Percentiles rank a stretch among this genome's conserved stretches.
Evolutionary conservation across 2,888 invertebrate genomes (phyloP).

Genomic region (Itoplectis maculator): DNA sequence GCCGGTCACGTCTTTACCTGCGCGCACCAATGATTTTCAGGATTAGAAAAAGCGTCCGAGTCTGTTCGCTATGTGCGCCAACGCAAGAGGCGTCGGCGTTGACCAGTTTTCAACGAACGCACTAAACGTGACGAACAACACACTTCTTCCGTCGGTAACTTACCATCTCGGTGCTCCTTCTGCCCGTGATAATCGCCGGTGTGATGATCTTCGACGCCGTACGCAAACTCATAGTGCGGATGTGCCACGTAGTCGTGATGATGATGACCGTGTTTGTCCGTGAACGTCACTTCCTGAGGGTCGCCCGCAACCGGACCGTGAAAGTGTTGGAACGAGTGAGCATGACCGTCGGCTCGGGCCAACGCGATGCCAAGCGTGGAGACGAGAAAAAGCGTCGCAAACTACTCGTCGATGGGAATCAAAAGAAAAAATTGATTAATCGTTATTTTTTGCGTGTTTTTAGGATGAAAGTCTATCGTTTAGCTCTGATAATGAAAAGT

Average conservation of each 20-base stretch:
- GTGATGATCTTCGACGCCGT: constrained; percentile 81
- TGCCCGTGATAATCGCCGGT: constrained; percentile 84
- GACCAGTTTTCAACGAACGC: no score
- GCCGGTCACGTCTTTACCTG: constrained; percentile 91
- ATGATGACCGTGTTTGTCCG: constrained; percentile 81
- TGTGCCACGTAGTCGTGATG: constrained; percentile 83
- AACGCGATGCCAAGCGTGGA: constrained; percentile 51
- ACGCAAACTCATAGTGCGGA: constrained; percentile 81
- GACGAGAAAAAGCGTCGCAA: constrained; percentile 45
- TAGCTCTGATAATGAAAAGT: no score
- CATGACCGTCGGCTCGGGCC: constrained; percentile 73
- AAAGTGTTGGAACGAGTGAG: constrained; percentile 83
- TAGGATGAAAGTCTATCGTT: no score
- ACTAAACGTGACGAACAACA: no score
- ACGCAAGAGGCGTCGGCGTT: no score
- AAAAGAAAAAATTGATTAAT: constrained; percentile 2
- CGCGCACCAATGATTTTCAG: constrained; percentile 83
- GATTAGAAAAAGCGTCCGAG: background rate
- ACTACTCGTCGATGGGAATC: constrained; percentile 25
- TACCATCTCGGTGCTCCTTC: constrained; percentile 84
- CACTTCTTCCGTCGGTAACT: constrained; percentile 36
- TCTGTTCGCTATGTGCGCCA: no score
- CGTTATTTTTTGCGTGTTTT: background rate
- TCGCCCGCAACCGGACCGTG: constrained; percentile 81
- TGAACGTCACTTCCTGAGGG: constrained; percentile 78